Base-by-base conservation (phyloP, 1,140 invertebrate genomes). In the Brachionus paranguensis region DNA sequence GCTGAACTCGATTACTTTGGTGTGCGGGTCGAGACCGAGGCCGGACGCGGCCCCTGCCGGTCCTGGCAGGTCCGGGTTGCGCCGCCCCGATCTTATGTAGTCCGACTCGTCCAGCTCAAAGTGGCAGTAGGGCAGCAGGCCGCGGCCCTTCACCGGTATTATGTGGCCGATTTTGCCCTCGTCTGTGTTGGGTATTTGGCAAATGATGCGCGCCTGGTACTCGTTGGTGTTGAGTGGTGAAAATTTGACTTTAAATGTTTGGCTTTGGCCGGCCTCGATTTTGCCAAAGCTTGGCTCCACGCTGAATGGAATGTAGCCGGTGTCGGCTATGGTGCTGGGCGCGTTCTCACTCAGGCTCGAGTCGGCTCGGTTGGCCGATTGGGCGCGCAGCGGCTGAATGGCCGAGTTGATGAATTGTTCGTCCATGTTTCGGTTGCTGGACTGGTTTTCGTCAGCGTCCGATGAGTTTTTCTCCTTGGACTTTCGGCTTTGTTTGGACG, bases 51-150 rank as follows among this genome's bases (percentile, higher is more conserved):
- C 88, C 0, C 88, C 88, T 50, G 86, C 85, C 20, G 89, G 88
- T 8, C 88, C 88, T 64, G 86, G 85, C 83, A 89, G 86, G 45
- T 88, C 88, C 4, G 87, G 88, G 64, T 89, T 88, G 14, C 89
- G 86, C 2, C 88, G 85, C 11, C 88, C 87, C 37, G 47, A 86
- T 53, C 85, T 86, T 41, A 90, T 86, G 72, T 90, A 90, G 85
- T 89, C 89, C 0, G 88, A 89, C 79, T 89, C 88, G 68, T 87
- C 87, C 29, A 90, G 85, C 64, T 90, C 89, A 87, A 90, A 89
- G 85, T 90, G 89, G 84, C 89, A 90, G 84, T 88, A 89, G 1
- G 89, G 89, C 86, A 89, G 87, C 47, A 89, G 72, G 74, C 88
- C 88, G 47, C 87, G 86, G 0, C 87, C 89, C 70, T 86, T 88